These are phyloP conservation scores for Probaryconus sp. DNA, from an alignment of 1,140 invertebrate species.

Conservation along the genomic window DNA sequence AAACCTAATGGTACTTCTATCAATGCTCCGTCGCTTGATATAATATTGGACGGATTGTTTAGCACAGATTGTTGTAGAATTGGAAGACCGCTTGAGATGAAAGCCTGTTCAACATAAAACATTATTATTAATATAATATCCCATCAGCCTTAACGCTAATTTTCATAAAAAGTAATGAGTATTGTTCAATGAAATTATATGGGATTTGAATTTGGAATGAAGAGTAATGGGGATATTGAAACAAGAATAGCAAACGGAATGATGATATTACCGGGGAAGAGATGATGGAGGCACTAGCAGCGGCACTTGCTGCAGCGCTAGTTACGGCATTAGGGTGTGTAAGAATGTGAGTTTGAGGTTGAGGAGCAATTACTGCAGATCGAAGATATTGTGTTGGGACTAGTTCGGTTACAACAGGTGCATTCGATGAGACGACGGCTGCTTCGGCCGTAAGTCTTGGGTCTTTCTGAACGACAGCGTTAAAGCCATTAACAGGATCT, in stretches of 20 bases:
- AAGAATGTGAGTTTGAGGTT: conserved; percentile 43
- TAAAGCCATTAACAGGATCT: conserved; percentile 78
- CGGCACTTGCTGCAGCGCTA: conserved; percentile 30
- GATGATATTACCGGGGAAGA: conserved; percentile 26
- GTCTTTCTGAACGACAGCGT: conserved; percentile 76
- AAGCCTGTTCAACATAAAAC: conserved; percentile 20
- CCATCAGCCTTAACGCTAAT: no score
- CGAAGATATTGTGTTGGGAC: conserved; percentile 33
- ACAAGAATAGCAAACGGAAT: no score
- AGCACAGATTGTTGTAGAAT: conserved; percentile 27
- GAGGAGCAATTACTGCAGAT: conserved; percentile 38
- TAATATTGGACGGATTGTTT: conserved; percentile 15
- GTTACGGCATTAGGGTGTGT: conserved; percentile 18
- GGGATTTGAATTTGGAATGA: no score
- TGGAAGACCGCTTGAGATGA: conserved; percentile 12
- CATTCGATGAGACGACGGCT: conserved; percentile 53
- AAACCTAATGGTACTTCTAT: conserved; percentile 22
- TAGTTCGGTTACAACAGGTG: conserved; percentile 32
- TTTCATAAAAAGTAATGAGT: no score
- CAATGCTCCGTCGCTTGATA: conserved; percentile 29
- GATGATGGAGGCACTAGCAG: conserved; percentile 30
- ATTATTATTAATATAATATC: no score
- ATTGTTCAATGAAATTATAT: no score
- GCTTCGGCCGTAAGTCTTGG: conserved; percentile 63
- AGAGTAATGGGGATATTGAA: no score